Base-by-base conservation (phyloP, 2,113 vertebrate species). In the Nannospalax galili region DNA sequence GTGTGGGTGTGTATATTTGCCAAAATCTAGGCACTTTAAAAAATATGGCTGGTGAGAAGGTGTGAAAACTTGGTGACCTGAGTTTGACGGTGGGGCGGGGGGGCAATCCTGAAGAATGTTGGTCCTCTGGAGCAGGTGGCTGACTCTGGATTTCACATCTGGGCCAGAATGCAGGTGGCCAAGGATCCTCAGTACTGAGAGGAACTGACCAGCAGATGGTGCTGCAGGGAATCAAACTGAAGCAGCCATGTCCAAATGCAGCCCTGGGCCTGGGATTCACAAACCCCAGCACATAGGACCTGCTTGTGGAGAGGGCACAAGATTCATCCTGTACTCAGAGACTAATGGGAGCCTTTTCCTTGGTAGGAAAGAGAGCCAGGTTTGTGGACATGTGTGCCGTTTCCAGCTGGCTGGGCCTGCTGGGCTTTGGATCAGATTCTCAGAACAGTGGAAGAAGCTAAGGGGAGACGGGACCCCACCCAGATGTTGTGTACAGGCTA, bases 171-270 rank as follows among this genome's bases (percentile, higher is more conserved):
- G 0, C 7, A 1, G 37, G 65, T 14, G 16, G 62, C 79, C 69
- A 8, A 52, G 60, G 48, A 73, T 62, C 24, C 79, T 65, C 28
- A 1, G 87, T 45, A 84, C 58, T 95, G 32, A 84, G 77, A 85
- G 48, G 56, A 17, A 4, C 4, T 69, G 48, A 60, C 95, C 97
- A 97, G 97, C 94, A 98, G 97, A 95, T 97, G 97, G 97, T 93
- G 78, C 93, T 97, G 96, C 90, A 93, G 97, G 94, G 97, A 97
- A 96, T 97, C 58, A 88, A 93, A 97, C 93, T 37, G 75, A 30
- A 70, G 75, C 35, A 0, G 0, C 60, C 3, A 0, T 17, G 0
- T 19, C 35, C 81, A 7, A 11, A 28, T 3, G 45, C 42, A 1
- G 24, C 35, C 42, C 5, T 0, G 5, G 70, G 48, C 16, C 15